These are phyloP conservation scores for Corvus cornix DNA, from an alignment of 2,113 vertebrate genomes.

Conservation along the genomic window DNA sequence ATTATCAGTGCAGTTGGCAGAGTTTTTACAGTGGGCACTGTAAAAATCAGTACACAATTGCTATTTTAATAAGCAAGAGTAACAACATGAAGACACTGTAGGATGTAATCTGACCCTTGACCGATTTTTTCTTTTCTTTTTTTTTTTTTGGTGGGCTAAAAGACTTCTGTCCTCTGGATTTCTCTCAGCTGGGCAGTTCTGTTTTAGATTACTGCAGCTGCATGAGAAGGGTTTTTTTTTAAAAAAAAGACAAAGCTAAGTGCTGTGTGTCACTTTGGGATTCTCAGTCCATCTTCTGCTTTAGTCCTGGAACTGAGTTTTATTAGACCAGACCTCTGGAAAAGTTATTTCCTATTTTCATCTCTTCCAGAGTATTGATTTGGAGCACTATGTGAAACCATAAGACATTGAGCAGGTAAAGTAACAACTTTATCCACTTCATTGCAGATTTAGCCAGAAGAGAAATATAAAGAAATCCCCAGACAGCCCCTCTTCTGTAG, in stretches of 20 bases:
- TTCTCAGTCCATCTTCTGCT: not conserved
- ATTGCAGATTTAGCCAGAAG: not conserved
- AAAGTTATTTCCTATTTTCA: not conserved
- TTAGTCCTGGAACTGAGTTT: not conserved
- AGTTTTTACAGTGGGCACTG: not conserved
- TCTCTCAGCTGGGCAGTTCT: not conserved
- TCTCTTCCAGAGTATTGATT: not conserved
- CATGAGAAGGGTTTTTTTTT: not conserved
- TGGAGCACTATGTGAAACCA: not conserved
- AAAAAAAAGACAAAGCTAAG: not conserved
- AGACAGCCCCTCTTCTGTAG: not conserved
- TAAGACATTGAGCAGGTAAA: not conserved
- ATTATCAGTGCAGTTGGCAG: not conserved
- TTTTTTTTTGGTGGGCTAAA: not conserved
- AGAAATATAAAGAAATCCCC: not conserved
- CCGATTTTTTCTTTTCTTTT: not conserved
- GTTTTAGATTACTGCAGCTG: not conserved
- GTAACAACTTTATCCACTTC: not conserved
- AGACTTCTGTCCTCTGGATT: not conserved
- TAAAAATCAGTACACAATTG: not conserved
- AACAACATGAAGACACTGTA: not conserved
- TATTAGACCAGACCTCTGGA: not conserved
- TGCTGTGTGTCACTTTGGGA: not conserved
- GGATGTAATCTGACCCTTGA: not conserved
- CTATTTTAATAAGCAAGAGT: not conserved